Evolutionary conservation across 2,113 vertebrate genomes (phyloP).

Genomic region (Microcebus tavaratra): DNA sequence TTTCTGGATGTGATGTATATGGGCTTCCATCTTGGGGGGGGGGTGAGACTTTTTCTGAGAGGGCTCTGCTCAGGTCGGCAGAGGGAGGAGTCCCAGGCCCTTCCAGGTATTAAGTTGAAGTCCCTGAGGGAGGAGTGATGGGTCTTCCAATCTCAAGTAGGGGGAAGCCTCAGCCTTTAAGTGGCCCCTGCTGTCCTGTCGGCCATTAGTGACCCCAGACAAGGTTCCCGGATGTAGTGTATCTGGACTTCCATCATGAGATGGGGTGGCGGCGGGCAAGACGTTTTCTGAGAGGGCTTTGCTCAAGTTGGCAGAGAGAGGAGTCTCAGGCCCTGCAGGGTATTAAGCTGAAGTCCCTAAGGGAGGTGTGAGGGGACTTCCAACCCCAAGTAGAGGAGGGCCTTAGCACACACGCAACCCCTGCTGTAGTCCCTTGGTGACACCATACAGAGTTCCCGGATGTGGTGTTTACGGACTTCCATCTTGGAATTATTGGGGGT

Average conservation of each 20-base stretch:
- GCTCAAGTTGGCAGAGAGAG: neutral
- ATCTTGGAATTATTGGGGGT: neutral
- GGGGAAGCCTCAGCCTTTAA: too few relatives aligned
- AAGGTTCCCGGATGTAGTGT: neutral
- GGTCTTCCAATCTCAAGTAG: too few relatives aligned
- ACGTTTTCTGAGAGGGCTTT: neutral
- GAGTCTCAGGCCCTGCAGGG: neutral
- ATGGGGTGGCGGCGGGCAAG: neutral
- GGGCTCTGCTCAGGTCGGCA: neutral
- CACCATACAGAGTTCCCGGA: neutral
- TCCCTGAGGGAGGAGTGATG: neutral
- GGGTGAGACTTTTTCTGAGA: neutral
- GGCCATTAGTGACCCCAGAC: rapidly evolving
- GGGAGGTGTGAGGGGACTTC: too few relatives aligned
- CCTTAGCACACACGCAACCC: too few relatives aligned
- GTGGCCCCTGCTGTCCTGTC: too few relatives aligned
- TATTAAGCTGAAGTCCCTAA: too few relatives aligned
- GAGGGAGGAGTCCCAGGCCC: neutral
- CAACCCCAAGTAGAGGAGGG: too few relatives aligned
- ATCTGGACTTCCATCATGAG: neutral
- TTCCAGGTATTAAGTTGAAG: neutral
- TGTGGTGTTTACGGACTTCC: neutral
- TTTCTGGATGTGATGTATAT: neutral
- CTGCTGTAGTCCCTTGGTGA: too few relatives aligned
- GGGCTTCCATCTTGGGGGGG: neutral